Evolutionary conservation across 2,113 vertebrate species (phyloP), one percentile per base, ranked within the genome.

Genomic region (Colius striatus): DNA sequence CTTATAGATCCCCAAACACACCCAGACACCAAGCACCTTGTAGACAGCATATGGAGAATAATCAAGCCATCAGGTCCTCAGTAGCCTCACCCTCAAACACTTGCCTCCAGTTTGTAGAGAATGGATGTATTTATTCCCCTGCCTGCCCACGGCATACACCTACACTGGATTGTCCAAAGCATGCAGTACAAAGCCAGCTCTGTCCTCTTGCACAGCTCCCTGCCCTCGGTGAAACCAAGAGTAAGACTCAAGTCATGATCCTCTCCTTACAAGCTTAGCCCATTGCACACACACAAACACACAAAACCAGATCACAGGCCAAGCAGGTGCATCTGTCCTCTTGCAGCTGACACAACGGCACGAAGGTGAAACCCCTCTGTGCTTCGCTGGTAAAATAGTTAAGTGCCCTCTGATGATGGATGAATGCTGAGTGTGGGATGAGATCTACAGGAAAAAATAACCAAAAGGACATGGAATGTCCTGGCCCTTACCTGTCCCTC

Each of bases 381-480:
- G 25, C 60, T 53, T 58, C 48, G 21, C 7, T 48, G 50, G 29
- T 51, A 32, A 63, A n/a, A 63, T 0, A 53, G n/a, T 10, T 22
- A 38, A 41, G 27, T 22, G 20, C 45, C 41, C 45, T 80, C 32
- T 45, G 36, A 41, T 10, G 58, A 76, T 5, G 19, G 53, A 72
- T 36, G 54, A 61, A 45, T 76, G 54, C 73, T 6, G 29, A 82
- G 41, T 7, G 21, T 45, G 71, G 18, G 45, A 65, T 8, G 2
- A 3, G 7, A 60, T 3, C 23, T 63, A 41, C 8, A 34, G 62
- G 16, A 18, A 26, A 38, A 66, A 2, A 0, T 4, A 1, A 41
- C 38, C 38, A 4, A 71, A 51, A 68, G 5, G 16, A 34, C 6
- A 7, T 19, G 62, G 58, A 32, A 66, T 55, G 50, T 66, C 32